Conservation (phyloP, 1,140 invertebrate genomes). For the Neelides sp. region DNA sequence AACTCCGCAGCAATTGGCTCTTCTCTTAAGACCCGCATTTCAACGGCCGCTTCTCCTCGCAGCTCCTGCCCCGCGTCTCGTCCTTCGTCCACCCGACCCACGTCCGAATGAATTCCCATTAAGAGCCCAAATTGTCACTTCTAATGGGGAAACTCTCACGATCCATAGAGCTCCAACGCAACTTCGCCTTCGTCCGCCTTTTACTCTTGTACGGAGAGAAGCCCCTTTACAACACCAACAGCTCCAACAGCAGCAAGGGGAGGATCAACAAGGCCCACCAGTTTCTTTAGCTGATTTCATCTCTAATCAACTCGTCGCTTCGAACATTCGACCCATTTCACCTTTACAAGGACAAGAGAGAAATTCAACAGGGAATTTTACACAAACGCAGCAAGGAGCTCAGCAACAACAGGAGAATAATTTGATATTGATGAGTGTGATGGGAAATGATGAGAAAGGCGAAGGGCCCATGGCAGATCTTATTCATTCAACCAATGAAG, state of each 20-base stretch:
- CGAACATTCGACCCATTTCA: constrained; percentile 29
- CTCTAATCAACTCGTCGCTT: constrained; percentile 25
- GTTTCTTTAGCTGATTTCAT: constrained; percentile 29
- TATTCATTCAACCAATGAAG: constrained; percentile 15
- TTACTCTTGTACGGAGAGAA: not conserved
- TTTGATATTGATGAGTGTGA: not conserved
- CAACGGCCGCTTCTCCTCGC: not conserved
- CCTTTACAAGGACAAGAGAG: constrained; percentile 10
- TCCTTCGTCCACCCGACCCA: constrained; percentile 1
- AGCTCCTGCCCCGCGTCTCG: not conserved
- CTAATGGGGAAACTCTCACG: constrained; percentile 29
- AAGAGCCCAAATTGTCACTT: constrained; percentile 27
- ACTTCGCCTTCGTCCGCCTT: constrained; percentile 3
- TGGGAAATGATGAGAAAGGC: not conserved
- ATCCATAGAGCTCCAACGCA: constrained; percentile 23
- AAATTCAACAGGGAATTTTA: not conserved
- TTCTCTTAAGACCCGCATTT: constrained; percentile 15
- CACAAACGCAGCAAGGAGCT: constrained; percentile 7
- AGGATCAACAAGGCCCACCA: too few species aligned
- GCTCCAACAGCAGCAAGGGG: constrained; percentile 6
- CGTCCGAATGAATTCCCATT: constrained; percentile 16
- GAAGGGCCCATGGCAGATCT: constrained; percentile 13
- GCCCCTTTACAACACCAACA: not conserved
- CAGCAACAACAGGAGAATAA: not conserved
- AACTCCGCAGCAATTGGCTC: constrained; percentile 38